Conservation (phyloP, 2,888 invertebrate genomes). For the Trypoxylon attenuatum region DNA sequence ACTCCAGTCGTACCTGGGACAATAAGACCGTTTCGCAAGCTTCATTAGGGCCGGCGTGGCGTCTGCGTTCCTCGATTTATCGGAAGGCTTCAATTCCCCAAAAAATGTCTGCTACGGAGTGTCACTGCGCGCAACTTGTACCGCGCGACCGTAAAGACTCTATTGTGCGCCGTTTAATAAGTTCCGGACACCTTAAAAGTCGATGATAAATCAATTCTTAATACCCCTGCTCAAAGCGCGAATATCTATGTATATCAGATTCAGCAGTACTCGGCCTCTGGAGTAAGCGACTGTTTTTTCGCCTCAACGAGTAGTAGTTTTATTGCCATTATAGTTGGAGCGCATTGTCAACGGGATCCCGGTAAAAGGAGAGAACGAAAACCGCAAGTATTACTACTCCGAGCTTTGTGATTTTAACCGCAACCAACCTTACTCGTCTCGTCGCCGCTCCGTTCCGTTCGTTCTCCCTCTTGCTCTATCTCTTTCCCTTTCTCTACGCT, state of each 20-base stretch:
- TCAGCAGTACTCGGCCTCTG: not conserved
- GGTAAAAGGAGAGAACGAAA: slow-evolving; percentile 31
- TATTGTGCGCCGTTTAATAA: slow-evolving; percentile 11
- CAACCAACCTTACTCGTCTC: slow-evolving; percentile 37
- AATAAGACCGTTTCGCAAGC: slow-evolving; percentile 43
- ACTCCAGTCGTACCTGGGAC: slow-evolving; percentile 17
- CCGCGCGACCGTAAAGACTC: slow-evolving; percentile 3
- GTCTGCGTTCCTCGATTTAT: slow-evolving; percentile 29
- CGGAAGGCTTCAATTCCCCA: slow-evolving; percentile 10
- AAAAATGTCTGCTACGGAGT: too few relatives aligned
- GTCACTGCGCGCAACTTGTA: too few relatives aligned
- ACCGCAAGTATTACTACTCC: slow-evolving; percentile 43
- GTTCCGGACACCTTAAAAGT: not conserved
- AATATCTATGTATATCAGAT: not conserved
- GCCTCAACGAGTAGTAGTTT: not conserved
- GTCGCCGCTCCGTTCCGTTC: slow-evolving; percentile 19
- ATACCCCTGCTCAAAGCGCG: not conserved
- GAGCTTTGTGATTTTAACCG: slow-evolving; percentile 47
- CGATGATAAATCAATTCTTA: slow-evolving; percentile 6
- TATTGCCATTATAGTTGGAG: not conserved
- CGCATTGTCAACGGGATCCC: slow-evolving; percentile 4
- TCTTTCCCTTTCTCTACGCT: slow-evolving; percentile 24
- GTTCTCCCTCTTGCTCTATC: slow-evolving; percentile 28
- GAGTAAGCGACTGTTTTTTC: not conserved
- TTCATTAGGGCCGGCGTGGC: slow-evolving; percentile 26